These are phyloP conservation scores for Drosophila limbata DNA, from an alignment of 2,888 invertebrate species.

Conservation along the genomic window DNA sequence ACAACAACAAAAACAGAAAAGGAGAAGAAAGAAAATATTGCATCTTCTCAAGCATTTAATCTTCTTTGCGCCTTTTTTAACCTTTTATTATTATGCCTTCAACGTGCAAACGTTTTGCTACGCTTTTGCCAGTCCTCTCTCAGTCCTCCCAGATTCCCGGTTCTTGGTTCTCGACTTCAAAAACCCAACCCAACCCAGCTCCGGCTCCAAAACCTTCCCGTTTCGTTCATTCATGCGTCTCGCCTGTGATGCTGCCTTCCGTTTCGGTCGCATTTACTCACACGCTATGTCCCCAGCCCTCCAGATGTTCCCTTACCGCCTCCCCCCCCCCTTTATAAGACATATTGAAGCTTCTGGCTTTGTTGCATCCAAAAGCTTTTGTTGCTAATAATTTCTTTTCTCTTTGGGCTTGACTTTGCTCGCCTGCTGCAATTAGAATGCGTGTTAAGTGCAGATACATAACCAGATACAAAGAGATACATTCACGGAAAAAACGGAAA, in stretches of 20 bases:
- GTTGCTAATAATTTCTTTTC: conserved; percentile 81
- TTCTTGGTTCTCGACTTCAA: background rate
- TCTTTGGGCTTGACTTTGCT: conserved; percentile 49
- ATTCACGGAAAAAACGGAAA: conserved; percentile 27
- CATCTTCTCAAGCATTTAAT: conserved; percentile 82
- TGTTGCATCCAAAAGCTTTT: conserved; percentile 67
- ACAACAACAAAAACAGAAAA: conserved; percentile 23
- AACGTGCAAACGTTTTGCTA: conserved; percentile 81
- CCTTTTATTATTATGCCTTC: conserved; percentile 82
- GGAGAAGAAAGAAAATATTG: conserved; percentile 72
- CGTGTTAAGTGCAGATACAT: conserved; percentile 82
- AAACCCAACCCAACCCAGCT: conserved; percentile 8
- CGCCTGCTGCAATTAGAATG: conserved; percentile 83
- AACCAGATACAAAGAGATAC: conserved; percentile 39
- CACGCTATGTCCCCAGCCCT: conserved; percentile 61
- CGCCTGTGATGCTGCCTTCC: conserved; percentile 61
- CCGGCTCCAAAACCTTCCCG: conserved; percentile 12
- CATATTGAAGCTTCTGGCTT: conserved; percentile 61
- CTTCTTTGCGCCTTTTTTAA: conserved; percentile 83
- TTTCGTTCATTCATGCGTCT: conserved; percentile 48
- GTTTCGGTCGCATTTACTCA: conserved; percentile 78
- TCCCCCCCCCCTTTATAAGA: conserved; percentile 27
- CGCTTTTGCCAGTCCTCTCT: conserved; percentile 63
- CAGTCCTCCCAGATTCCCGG: conserved; percentile 5
- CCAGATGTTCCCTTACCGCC: too few species aligned